Evolutionary conservation across 2,113 vertebrate genomes (phyloP).

Genomic region (Collichthys lucidus): DNA sequence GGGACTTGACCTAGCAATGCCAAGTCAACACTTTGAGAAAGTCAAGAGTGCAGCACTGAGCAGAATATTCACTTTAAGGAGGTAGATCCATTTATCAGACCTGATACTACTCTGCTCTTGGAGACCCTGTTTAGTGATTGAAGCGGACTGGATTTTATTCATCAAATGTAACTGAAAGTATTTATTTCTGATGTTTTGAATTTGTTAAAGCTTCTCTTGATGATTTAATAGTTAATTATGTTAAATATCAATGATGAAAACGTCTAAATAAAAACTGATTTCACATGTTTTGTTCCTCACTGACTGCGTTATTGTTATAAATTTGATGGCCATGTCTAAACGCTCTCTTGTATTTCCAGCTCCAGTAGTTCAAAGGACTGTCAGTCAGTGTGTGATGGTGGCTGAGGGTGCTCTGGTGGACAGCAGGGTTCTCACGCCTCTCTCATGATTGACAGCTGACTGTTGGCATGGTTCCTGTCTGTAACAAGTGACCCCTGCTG

Average conservation of each 20-base stretch:
- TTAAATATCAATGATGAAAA: constrained; percentile 7
- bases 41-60: constrained; percentile 37
- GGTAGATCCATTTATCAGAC: constrained; percentile 37
- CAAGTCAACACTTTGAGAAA: constrained; percentile 64
- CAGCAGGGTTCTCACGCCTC: constrained; percentile 58
- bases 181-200: constrained; percentile 24
- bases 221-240: constrained; percentile 26
- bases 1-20: constrained; percentile 60
- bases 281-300: background rate
- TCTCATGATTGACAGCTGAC: constrained; percentile 75
- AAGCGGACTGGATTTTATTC: constrained; percentile 4
- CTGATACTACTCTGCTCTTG: background rate
- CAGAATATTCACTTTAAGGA: constrained; percentile 29
- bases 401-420: constrained; percentile 51
- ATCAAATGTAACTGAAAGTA: constrained; percentile 22
- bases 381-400: constrained; percentile 51
- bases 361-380: constrained; percentile 54
- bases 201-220: background rate
- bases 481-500: constrained; percentile 77
- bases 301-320: background rate
- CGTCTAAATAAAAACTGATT: constrained; percentile 44
- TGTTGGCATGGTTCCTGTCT: constrained; percentile 65
- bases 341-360: background rate
- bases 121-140: background rate
- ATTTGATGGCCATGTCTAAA: background rate